Conservation (phyloP, 1,140 invertebrate genomes). For the Paraescarpia echinospica region DNA sequence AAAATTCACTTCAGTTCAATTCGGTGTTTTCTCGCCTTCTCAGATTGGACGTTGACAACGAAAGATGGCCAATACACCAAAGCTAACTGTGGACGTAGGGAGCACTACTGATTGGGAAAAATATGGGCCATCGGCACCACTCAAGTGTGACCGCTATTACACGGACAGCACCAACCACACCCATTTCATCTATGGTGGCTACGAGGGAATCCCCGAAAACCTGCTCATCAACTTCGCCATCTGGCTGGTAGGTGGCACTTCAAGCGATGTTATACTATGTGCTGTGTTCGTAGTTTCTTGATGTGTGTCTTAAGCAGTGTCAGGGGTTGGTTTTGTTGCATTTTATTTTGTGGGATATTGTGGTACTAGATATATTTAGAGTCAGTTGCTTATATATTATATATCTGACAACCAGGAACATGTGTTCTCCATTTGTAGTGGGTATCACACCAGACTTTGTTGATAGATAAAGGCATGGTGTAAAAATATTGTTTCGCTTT, state of each 20-base stretch:
- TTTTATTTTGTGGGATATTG: not conserved
- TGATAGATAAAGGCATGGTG: too few relatives aligned
- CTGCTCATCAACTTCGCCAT: constrained; percentile 79
- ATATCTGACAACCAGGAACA: too few relatives aligned
- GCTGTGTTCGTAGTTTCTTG: constrained; percentile 19
- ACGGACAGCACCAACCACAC: constrained; percentile 15
- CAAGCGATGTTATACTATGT: constrained; percentile 11
- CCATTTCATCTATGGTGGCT: constrained; percentile 56
- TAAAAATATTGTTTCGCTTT: too few relatives aligned
- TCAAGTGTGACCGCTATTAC: constrained; percentile 32
- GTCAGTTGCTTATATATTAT: too few relatives aligned
- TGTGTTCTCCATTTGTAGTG: too few relatives aligned
- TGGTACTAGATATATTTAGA: too few relatives aligned
- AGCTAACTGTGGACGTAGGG: not conserved
- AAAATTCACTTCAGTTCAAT: too few relatives aligned
- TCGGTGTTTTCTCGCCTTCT: not conserved
- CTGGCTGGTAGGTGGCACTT: constrained; percentile 67
- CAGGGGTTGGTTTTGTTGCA: not conserved
- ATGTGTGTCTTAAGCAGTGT: too few relatives aligned
- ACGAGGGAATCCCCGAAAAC: constrained; percentile 87
- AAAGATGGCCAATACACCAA: not conserved
- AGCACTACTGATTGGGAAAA: not conserved
- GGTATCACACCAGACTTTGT: too few relatives aligned
- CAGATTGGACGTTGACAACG: not conserved
- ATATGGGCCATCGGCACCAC: not conserved